Percentiles rank a stretch among this genome's conserved stretches.
Conservation (phyloP, 2,797 vertebrate genomes). For the Hydrolagus colliei region DNA sequence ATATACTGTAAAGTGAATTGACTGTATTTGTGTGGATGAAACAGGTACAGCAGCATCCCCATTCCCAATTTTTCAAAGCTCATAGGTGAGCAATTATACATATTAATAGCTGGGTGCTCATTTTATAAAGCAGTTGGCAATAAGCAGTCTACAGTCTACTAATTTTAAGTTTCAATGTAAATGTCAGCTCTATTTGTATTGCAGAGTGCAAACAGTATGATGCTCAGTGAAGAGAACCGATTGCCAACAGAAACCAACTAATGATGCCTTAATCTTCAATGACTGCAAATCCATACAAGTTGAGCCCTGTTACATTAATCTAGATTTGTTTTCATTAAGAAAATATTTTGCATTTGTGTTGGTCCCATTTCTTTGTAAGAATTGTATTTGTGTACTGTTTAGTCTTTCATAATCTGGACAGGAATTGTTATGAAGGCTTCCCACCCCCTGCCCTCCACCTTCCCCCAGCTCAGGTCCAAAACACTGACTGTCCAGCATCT, state of each 20-base stretch:
- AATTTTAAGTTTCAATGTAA: constrained; percentile 18
- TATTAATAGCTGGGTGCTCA: neutral
- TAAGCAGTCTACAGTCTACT: neutral
- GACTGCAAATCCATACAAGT: neutral
- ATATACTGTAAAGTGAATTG: no score
- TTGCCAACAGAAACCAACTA: neutral
- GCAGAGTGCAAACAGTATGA: constrained; percentile 5
- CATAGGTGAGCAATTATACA: neutral
- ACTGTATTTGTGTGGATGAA: no score
- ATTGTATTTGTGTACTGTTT: constrained; percentile 6
- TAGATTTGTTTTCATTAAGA: neutral
- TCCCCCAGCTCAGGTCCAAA: neutral
- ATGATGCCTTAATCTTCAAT: neutral
- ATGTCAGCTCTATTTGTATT: neutral
- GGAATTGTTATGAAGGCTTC: no score
- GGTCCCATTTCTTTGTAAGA: neutral
- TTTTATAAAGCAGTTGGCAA: constrained; percentile 8
- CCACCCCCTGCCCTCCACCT: no score
- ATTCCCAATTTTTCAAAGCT: neutral
- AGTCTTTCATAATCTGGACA: neutral
- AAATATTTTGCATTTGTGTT: neutral
- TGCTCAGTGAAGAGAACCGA: neutral
- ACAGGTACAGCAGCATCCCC: no score
- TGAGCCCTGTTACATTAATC: neutral
- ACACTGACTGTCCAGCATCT: no score